Base-by-base conservation (phyloP, 1,140 invertebrate species). In the Halesus radiatus region DNA sequence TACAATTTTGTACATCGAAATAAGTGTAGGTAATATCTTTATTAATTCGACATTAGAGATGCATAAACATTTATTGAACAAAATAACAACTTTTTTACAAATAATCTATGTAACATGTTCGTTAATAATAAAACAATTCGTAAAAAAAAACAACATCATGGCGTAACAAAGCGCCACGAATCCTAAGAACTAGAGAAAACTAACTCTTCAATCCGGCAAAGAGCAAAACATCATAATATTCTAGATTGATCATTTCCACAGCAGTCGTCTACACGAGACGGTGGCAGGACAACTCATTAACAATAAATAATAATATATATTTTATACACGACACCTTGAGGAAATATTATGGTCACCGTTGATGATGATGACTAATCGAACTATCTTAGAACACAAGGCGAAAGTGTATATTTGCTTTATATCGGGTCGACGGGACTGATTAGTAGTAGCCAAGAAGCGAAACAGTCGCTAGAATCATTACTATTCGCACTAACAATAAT, bases 21-120 rank as follows among this genome's bases (percentile, higher is more conserved):
- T 72, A 72, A 32, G 50, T 50, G 45, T 72, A 58, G 7, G 22
- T 16, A 23, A 53, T 52, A 72, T 72, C 68, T 56, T 75, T 75
- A 75, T 56, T 75, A 75, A 75, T 75, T 75, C 72, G 72, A 75
- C 52, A 75, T 75, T 50, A 75, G 72, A 75, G 72, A 75, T 75
- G 72, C 26, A 58, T 75, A 56, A 75, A 75, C 52, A 75, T 75
- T 75, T 75, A 75, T 53, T 45, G 68, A 72, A 53, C 50, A 45
- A 72, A 32, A 75, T 75, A 75, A 75, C 72, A 75, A 75, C 23
- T 75, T 54, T 29, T 74, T 22, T 75, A 75, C 72, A 75, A n/a
- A 75, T 75, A 22, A 73, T 53, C 22, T 18, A 50, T 45, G 16
- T 54, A 73, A 73, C 70, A 73, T 54, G 20, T 75, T 56, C 54